Percentiles rank a stretch among this genome's conserved stretches.
phyloP scores from a whole-genome alignment of 2,888 invertebrate species.

The Cantharis nigra region DNA sequence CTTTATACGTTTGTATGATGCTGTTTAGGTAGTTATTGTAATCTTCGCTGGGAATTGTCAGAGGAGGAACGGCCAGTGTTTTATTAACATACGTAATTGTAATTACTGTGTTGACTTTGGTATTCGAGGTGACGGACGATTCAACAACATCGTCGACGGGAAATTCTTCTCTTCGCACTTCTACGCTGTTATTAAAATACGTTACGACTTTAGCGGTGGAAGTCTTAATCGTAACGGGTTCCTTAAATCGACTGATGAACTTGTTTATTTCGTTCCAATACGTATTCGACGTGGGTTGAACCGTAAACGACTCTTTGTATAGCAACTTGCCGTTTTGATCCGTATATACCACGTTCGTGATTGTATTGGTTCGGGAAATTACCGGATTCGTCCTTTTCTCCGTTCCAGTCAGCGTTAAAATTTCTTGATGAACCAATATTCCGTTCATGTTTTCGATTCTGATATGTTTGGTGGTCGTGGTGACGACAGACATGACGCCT shows the following conservation, averaged over 20 bases:
- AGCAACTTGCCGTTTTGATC: not conserved
- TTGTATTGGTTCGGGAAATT: conserved; percentile 1
- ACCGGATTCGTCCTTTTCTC: not conserved
- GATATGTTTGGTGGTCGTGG: conserved; percentile 9
- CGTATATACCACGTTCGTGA: conserved; percentile 5
- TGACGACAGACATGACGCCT: not conserved
- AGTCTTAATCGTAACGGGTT: conserved; percentile 1
- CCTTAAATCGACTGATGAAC: not conserved
- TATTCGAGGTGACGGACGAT: not conserved
- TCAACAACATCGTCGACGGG: not conserved
- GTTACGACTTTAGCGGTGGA: conserved; percentile 2
- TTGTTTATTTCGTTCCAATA: conserved; percentile 21
- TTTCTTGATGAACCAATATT: conserved; percentile 8
- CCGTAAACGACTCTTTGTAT: conserved; percentile 6
- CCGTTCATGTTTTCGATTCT: not conserved
- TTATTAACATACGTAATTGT: not conserved
- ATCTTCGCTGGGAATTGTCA: not conserved
- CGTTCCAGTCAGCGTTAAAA: conserved; percentile 2
- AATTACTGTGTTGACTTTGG: not conserved
- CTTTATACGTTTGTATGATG: not conserved
- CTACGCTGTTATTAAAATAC: conserved; percentile 7
- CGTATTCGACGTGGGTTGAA: not conserved
- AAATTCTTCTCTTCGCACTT: conserved; percentile 7
- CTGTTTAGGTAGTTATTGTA: not conserved
- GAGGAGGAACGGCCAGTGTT: not conserved